Evolutionary conservation across 2,113 vertebrate species (phyloP).

Genomic region (Piaya cayana): DNA sequence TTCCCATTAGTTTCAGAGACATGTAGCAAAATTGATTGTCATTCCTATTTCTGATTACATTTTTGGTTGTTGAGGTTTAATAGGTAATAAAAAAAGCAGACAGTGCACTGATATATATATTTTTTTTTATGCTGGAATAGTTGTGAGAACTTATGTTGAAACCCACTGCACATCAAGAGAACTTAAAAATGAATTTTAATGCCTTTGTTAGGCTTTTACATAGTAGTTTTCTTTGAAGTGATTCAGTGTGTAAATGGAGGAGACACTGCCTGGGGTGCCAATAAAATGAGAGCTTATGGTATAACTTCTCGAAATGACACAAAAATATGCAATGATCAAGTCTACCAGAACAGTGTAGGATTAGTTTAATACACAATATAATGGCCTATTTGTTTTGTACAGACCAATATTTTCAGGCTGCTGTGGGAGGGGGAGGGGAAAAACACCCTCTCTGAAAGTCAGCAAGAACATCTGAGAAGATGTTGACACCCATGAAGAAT

Average conservation of each 20-base stretch:
- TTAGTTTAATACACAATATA: neutral
- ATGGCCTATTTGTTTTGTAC: neutral
- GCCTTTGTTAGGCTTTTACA: conserved; percentile 47
- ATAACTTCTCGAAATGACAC: neutral
- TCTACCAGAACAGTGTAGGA: neutral
- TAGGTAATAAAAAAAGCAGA: conserved; percentile 17
- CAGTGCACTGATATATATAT: neutral
- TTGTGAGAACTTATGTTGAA: conserved; percentile 1
- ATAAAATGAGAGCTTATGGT: neutral
- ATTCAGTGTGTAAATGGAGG: conserved; percentile 3
- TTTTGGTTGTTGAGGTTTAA: conserved; percentile 49
- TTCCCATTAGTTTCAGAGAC: conserved; percentile 1
- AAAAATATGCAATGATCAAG: neutral
- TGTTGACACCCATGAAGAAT: neutral
- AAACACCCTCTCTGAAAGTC: neutral
- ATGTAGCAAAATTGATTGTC: conserved; percentile 14
- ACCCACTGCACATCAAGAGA: neutral
- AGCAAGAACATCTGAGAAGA: neutral
- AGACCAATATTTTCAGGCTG: neutral
- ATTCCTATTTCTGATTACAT: conserved; percentile 12
- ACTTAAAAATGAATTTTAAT: conserved; percentile 50
- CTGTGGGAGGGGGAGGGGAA: neutral
- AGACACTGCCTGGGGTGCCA: neutral
- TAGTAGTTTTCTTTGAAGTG: conserved; percentile 3
- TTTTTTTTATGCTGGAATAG: neutral